Evolutionary conservation across 2,888 invertebrate species (phyloP), one percentile per base, ranked within the genome.

Genomic region (Drosophila paranaensis): DNA sequence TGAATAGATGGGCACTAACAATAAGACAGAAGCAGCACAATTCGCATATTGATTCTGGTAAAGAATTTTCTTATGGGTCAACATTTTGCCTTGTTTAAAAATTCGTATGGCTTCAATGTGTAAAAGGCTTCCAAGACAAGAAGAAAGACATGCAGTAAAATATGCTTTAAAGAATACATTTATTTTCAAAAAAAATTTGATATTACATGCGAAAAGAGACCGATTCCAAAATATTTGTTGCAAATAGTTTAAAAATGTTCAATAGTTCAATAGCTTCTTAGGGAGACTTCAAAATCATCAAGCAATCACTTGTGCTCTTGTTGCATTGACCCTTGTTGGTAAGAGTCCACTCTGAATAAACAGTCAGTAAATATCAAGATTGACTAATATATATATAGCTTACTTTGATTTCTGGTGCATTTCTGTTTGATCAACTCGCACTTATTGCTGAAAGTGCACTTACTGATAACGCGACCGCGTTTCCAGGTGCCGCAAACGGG

Each of bases 401-500:
- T 35, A 69, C 68, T 10, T 30, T 53, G 16, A 16, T 14, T 35
- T 3, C 8, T 40, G 10, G 0, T 3, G 37, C 73, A 73, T 3
- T 1, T 8, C 0, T 48, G 48, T 8, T 40, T 3, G 4, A 1
- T 0, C 16, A 80, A 3, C 13, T 5, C n/a, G 55, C 83, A 82
- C 0, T 0, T 0, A 8, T 80, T 79, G 16, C 11, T 1, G 3
- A 83, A 74, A 11, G 65, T 65, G 37, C 81, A 80, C 0, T 8
- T 2, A 27, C 39, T 77, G 3, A 3, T 11, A 4, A 9, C 25
- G 0, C 30, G 33, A 13, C 48, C 56, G 6, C 10, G 37, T 0
- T 10, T 54, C 50, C 20, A 40, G 4, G 0, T 27, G 30, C n/a
- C 75, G 42, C 82, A 82, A 2, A 79, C 25, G 1, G 71, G 82